Conservation (phyloP, 2,113 vertebrate species). For the Caranx melampygus region DNA sequence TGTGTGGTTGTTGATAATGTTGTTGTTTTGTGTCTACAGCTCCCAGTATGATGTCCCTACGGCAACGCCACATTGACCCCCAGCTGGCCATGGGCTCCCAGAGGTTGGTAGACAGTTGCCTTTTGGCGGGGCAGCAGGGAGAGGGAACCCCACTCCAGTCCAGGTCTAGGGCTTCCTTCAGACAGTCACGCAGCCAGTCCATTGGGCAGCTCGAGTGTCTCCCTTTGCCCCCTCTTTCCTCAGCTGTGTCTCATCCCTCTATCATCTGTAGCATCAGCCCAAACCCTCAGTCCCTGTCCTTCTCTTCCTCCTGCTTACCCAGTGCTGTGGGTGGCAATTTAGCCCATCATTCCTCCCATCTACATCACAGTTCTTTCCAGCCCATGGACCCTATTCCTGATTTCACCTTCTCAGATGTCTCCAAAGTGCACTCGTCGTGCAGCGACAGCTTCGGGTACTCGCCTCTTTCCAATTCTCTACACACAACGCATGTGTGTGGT, state of each 20-base stretch:
- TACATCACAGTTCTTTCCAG: conserved; percentile 91
- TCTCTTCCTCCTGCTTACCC: conserved; percentile 77
- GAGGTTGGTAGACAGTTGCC: conserved; percentile 98
- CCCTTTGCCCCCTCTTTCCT: conserved; percentile 81
- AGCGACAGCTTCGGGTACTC: conserved; percentile 91
- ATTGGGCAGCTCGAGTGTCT: conserved; percentile 89
- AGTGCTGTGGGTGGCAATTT: conserved; percentile 56
- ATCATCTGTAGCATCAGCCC: conserved; percentile 78
- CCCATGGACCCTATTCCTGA: conserved; percentile 94
- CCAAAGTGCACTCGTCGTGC: conserved; percentile 80
- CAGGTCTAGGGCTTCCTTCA: conserved; percentile 84
- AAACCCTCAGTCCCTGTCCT: conserved; percentile 75
- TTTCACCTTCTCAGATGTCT: conserved; percentile 88
- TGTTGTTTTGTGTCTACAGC: conserved; percentile 85
- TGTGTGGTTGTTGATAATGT: conserved; percentile 28
- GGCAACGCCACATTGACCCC: conserved; percentile 94
- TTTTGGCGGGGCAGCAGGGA: conserved; percentile 82
- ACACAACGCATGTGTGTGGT: conserved; percentile 72
- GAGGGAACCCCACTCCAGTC: conserved; percentile 76
- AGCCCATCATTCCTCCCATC: conserved; percentile 82
- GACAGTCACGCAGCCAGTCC: conserved; percentile 90
- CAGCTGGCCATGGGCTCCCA: conserved; percentile 93
- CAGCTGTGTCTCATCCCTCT: conserved; percentile 81
- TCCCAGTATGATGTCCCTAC: conserved; percentile 91
- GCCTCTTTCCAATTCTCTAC: conserved; percentile 65